Conservation (phyloP, 2,888 invertebrate species). For the Heliconius aoede region DNA sequence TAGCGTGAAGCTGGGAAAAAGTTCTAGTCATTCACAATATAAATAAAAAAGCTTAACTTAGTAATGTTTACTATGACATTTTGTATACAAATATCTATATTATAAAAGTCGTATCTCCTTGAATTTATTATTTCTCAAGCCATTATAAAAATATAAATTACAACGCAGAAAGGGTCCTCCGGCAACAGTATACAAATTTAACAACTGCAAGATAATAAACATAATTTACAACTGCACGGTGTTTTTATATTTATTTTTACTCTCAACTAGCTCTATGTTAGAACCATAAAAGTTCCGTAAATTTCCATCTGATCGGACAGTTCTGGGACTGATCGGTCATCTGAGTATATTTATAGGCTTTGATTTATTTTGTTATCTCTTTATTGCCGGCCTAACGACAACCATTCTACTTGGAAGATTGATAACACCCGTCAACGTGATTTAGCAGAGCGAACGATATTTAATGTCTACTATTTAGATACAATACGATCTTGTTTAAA, state of each 20-base stretch:
- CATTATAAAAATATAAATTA: slow-evolving; percentile 39
- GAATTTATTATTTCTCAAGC: slow-evolving; percentile 27
- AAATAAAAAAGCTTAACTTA: background rate
- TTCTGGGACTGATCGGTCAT: slow-evolving; percentile 80
- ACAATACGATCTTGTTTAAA: slow-evolving; percentile 74
- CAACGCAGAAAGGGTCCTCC: slow-evolving; percentile 51
- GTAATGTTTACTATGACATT: background rate
- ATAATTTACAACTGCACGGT: slow-evolving; percentile 71
- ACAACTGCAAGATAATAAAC: slow-evolving; percentile 68
- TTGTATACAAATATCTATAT: slow-evolving; percentile 11
- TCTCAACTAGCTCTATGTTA: slow-evolving; percentile 61
- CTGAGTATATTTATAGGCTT: slow-evolving; percentile 79
- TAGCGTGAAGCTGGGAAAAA: background rate
- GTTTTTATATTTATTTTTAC: slow-evolving; percentile 77
- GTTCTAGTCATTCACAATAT: background rate
- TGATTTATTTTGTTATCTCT: slow-evolving; percentile 84
- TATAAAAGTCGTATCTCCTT: slow-evolving; percentile 14
- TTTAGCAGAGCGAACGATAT: slow-evolving; percentile 82
- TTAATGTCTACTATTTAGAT: slow-evolving; percentile 80
- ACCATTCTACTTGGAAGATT: slow-evolving; percentile 80
- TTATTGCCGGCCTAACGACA: slow-evolving; percentile 82
- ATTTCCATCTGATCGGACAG: slow-evolving; percentile 72
- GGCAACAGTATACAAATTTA: slow-evolving; percentile 60
- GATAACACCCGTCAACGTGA: slow-evolving; percentile 81
- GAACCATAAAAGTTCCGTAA: slow-evolving; percentile 76